Conservation (phyloP, 2,797 vertebrate species). For the Tenualosa ilisha region DNA sequence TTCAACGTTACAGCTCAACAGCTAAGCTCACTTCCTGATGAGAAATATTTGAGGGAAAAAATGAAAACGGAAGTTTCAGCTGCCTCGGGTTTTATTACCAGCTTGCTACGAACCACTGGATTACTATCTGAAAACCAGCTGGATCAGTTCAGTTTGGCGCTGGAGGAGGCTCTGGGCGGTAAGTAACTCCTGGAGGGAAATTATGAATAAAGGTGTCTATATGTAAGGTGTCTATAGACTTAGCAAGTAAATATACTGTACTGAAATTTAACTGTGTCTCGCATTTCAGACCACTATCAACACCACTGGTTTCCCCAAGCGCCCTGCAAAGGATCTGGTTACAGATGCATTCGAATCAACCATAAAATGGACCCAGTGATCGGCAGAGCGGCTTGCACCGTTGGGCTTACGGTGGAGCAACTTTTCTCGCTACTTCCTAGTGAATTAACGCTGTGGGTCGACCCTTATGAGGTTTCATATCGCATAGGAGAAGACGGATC, state of each 20-base stretch:
- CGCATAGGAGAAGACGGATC: constrained; percentile 78
- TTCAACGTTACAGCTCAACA: background rate
- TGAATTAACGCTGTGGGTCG: constrained; percentile 77
- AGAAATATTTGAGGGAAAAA: background rate
- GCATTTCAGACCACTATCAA: constrained; percentile 66
- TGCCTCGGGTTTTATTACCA: constrained; percentile 66
- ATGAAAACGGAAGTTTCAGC: constrained; percentile 67
- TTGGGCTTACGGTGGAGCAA: constrained; percentile 68
- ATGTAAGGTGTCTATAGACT: background rate
- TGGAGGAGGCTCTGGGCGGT: constrained; percentile 64
- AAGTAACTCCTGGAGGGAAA: background rate
- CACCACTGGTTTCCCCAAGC: constrained; percentile 75
- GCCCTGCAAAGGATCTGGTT: constrained; percentile 74
- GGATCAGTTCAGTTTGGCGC: constrained; percentile 65
- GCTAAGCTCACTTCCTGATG: background rate
- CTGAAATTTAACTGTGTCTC: background rate
- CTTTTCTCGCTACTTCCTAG: constrained; percentile 73
- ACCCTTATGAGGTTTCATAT: constrained; percentile 75
- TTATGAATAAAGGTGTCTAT: background rate
- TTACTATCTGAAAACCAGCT: constrained; percentile 64
- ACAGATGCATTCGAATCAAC: constrained; percentile 76
- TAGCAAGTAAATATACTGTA: background rate
- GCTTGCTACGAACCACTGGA: constrained; percentile 64
- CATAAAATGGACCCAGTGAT: constrained; percentile 77
- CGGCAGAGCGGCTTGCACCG: constrained; percentile 65